Conservation (phyloP, 2,113 vertebrate species). For the Phylloscopus trochiloides region DNA sequence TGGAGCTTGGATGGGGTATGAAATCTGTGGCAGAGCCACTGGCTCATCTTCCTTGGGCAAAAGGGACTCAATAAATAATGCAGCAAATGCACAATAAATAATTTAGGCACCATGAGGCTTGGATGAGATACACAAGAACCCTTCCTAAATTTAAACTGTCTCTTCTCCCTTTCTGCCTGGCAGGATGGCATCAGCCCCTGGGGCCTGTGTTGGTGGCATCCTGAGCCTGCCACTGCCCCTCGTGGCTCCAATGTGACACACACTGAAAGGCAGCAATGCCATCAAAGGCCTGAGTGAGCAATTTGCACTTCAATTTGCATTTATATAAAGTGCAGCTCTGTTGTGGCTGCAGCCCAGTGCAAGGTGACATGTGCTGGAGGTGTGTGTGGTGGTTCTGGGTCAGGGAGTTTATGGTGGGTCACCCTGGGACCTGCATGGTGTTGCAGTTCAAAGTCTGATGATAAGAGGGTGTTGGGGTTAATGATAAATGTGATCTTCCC, state of each 20-base stretch:
- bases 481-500: not conserved
- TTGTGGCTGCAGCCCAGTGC: not conserved
- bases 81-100: not conserved
- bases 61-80: not conserved
- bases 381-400: not conserved
- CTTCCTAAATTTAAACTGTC: not conserved
- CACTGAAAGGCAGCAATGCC: not conserved
- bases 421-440: not conserved
- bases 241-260: rapidly evolving
- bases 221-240: not conserved
- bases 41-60: not conserved
- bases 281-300: not conserved
- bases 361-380: not conserved
- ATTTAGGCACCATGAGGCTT: not conserved
- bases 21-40: not conserved
- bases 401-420: not conserved
- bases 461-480: not conserved
- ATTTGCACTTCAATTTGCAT: not conserved
- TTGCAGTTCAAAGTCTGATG: not conserved
- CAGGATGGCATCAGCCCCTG: not conserved
- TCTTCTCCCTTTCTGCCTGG: not conserved
- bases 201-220: rapidly evolving
- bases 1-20: not conserved
- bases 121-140: not conserved
- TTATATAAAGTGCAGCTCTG: not conserved